Percentiles rank a stretch among this genome's conserved stretches.
Conservation (phyloP, 2,113 vertebrate species). For the Numida meleagris region DNA sequence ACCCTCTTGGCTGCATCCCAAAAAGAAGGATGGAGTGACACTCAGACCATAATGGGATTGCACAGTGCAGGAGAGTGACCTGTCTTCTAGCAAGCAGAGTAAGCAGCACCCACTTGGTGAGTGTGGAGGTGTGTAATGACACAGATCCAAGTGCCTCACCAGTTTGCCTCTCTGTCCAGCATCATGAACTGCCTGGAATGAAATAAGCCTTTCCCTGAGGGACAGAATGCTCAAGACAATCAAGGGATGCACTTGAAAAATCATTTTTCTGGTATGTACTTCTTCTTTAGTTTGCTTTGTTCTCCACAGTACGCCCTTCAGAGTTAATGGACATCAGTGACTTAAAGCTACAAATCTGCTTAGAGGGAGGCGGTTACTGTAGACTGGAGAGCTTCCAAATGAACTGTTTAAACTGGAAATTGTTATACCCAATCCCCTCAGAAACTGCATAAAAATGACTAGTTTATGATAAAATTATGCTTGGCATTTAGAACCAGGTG, state of each 20-base stretch:
- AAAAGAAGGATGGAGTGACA: conserved; percentile 59
- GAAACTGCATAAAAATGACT: not conserved
- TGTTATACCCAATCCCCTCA: not conserved
- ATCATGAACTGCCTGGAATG: conserved; percentile 9
- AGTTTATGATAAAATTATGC: not conserved
- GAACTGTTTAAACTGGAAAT: not conserved
- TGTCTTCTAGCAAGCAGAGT: conserved; percentile 43
- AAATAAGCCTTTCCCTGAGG: conserved; percentile 20
- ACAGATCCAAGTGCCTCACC: not conserved
- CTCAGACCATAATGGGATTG: conserved; percentile 75
- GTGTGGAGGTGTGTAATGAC: conserved; percentile 36
- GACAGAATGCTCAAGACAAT: conserved; percentile 41
- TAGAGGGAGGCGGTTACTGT: conserved; percentile 37
- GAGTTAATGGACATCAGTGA: conserved; percentile 44
- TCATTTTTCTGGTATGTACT: conserved; percentile 55
- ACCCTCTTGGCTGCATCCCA: conserved; percentile 60
- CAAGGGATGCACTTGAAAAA: conserved; percentile 10
- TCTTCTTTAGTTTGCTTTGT: conserved; percentile 10
- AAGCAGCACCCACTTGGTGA: conserved; percentile 12
- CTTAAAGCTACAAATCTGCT: conserved; percentile 67
- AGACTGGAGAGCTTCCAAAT: conserved; percentile 1
- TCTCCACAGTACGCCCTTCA: not conserved
- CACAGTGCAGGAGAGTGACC: conserved; percentile 66
- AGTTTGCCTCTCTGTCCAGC: not conserved
- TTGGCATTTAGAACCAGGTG: not conserved